Conservation (phyloP, 1,140 invertebrate genomes). For the Onthophagus taurus region DNA sequence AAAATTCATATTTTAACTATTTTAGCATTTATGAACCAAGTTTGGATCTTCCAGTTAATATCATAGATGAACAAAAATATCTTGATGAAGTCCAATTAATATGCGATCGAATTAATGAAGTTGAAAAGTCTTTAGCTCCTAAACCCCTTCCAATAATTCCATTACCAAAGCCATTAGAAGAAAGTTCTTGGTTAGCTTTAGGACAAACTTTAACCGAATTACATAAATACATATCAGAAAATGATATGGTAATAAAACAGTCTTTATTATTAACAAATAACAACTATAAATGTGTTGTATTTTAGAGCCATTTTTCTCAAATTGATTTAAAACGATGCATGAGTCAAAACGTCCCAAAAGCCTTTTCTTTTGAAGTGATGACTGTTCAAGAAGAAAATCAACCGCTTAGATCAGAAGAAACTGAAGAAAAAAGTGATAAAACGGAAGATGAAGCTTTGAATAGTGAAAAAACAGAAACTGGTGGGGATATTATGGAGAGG, state of each 20-base stretch:
- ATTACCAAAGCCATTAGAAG: slow-evolving; percentile 48
- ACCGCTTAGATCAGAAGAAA: slow-evolving; percentile 1
- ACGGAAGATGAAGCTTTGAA: slow-evolving; percentile 19
- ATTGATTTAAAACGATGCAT: slow-evolving; percentile 34
- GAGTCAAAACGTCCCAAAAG: slow-evolving; percentile 29
- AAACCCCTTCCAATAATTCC: slow-evolving; percentile 48
- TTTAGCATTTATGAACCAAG: slow-evolving; percentile 42
- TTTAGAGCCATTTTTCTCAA: slow-evolving; percentile 33
- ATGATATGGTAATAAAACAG: slow-evolving; percentile 33
- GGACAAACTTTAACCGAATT: slow-evolving; percentile 57
- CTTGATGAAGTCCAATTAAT: slow-evolving; percentile 56
- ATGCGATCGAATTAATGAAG: slow-evolving; percentile 47
- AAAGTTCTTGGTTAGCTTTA: slow-evolving; percentile 55
- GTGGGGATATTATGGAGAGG: slow-evolving; percentile 36
- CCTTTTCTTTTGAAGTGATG: too few relatives aligned
- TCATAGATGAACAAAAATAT: slow-evolving; percentile 46
- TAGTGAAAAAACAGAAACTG: slow-evolving; percentile 1
- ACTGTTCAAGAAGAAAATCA: slow-evolving; percentile 9
- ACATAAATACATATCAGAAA: slow-evolving; percentile 54
- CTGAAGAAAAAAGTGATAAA: slow-evolving; percentile 11
- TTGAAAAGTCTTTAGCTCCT: slow-evolving; percentile 41
- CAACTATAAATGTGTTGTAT: not conserved
- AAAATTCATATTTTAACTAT: too few relatives aligned
- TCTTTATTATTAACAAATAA: slow-evolving; percentile 1
- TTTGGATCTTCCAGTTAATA: slow-evolving; percentile 46